phyloP scores from a whole-genome alignment of 2,113 vertebrate species.

The Gallinago media region DNA sequence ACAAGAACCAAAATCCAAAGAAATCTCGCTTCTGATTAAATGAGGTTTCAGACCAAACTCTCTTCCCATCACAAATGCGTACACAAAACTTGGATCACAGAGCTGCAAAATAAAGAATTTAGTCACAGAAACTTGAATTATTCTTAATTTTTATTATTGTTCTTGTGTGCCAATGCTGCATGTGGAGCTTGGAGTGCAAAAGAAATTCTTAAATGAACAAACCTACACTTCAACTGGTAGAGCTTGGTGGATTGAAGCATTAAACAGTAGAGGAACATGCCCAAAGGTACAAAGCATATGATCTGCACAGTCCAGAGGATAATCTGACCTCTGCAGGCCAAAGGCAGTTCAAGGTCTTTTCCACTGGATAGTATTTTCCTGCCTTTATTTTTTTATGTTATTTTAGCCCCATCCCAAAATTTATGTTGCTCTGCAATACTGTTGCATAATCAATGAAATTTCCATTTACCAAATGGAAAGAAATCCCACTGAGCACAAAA shows the following conservation, averaged over 20 bases:
- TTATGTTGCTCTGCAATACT: not conserved
- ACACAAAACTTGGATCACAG: not conserved
- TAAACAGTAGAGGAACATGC: not conserved
- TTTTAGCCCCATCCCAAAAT: not conserved
- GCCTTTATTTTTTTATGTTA: not conserved
- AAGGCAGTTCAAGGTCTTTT: not conserved
- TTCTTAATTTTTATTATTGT: not conserved
- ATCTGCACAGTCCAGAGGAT: not conserved
- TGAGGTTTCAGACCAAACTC: not conserved
- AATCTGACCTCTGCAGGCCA: not conserved
- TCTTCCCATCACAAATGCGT: not conserved
- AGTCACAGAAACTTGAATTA: not conserved
- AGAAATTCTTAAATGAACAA: not conserved
- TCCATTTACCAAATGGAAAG: not conserved
- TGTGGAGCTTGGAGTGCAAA: not conserved
- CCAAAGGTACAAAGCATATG: not conserved
- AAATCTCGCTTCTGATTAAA: not conserved
- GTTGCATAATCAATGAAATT: not conserved
- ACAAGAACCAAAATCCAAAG: not conserved
- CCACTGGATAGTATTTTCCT: not conserved
- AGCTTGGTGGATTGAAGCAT: not conserved
- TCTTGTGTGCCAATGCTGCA: not conserved
- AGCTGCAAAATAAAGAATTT: not conserved
- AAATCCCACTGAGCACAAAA: not conserved
- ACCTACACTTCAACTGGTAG: not conserved